A percentile compares a stretch with the other conserved stretches of the same genome.
phyloP scores from a whole-genome alignment of 1,140 invertebrate species.

The Melanaphis sacchari region DNA sequence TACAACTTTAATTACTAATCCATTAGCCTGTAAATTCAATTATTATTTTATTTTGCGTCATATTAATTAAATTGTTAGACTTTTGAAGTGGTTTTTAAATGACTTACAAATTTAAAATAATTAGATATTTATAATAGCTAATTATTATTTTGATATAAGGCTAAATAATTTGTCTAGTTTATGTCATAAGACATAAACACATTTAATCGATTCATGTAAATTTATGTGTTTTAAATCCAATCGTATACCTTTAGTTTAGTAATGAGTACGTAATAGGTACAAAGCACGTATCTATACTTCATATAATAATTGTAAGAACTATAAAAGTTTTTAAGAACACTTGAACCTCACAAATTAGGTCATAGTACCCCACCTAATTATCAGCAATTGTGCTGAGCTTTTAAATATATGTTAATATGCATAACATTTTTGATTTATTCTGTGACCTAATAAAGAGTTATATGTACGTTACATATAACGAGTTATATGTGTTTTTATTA shows the following conservation, averaged over 20 bases:
- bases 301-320: not conserved
- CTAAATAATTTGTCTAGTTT: not conserved
- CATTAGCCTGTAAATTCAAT: not conserved
- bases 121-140: not conserved
- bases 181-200: not conserved
- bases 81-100: not conserved
- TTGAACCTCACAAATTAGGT: not conserved
- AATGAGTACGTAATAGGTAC: not conserved
- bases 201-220: not conserved
- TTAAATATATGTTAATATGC: not conserved
- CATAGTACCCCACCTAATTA: not conserved
- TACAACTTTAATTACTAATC: slow-evolving; percentile 16
- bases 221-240: not conserved
- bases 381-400: not conserved
- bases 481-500: not conserved
- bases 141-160: not conserved
- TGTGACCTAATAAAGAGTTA: not conserved
- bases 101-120: not conserved
- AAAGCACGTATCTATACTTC: not conserved
- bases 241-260: not conserved
- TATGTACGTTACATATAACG: not conserved
- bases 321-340: not conserved
- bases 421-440: not conserved
- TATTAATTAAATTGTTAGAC: not conserved
- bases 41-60: not conserved